Base-by-base conservation (phyloP, 2,888 invertebrate species). In the Disparrhopalites patrizii region DNA sequence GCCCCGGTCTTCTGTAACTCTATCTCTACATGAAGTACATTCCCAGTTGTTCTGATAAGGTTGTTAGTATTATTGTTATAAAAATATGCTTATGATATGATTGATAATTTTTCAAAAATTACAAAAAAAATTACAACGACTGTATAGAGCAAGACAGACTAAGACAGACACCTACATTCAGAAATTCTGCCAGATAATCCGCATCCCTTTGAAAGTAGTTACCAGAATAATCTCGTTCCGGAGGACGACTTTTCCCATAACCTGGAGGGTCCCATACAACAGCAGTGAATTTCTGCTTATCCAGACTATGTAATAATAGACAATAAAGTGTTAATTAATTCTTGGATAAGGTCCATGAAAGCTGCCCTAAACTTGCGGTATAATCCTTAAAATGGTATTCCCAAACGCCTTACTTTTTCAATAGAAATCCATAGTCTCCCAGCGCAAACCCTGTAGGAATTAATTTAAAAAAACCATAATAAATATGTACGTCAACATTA, bases 251-350 rank as follows among this genome's bases (percentile, higher is more conserved):
- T 50, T 75, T 74, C 1, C 81, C 81, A 73, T 79, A 81, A 3
- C 81, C 81, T 15, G 78, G 77, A 3, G 81, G 80, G 70, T 94
- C 93, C 89, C 89, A 90, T 0, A 84, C 88, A 8, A 88, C 78
- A 30, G 87, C 71, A 1, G 86, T 87, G 71, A 87, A 85, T 76
- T 85, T 83, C 2, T 82, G 79, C 69, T 79, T 80, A 77, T 87
- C 81, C 33, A 91, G 79, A 74, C 73, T 80, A 62, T 71, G 79
- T 66, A 77, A 76, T 74, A 75, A 30, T 54, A 55, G 63, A 4
- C 38, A n/a, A 43, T n/a, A 43, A 43, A 43, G 5, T 43, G 20
- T 15, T 43, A 15, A 43, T 25, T 27, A 64, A 64, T 23, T 55
- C 64, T 33, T 33, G 36, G 15, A 33, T 7, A 15, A 33, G 15